Percentiles rank a stretch among this genome's conserved stretches.
Conservation (phyloP, 2,797 vertebrate species). For the Austrolebias charrua region DNA sequence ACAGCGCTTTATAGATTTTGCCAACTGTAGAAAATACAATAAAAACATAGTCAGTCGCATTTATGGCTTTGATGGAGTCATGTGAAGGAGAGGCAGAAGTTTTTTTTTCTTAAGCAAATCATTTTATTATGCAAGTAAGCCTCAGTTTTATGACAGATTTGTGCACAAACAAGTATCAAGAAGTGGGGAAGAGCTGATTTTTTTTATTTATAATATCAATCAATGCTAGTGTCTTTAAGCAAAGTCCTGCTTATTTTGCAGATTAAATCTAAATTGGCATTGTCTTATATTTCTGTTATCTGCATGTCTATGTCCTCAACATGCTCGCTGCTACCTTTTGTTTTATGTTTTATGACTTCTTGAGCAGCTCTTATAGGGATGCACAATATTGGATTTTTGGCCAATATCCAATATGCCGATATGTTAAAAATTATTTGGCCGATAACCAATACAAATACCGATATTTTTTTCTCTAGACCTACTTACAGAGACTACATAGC, state of each 20-base stretch:
- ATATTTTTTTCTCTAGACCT: too few relatives aligned
- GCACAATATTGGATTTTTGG: too few relatives aligned
- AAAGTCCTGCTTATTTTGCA: not conserved
- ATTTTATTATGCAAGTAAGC: not conserved
- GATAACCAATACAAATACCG: too few relatives aligned
- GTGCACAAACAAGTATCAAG: not conserved
- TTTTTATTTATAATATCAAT: not conserved
- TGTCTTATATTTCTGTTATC: not conserved
- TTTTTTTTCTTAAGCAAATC: slow-evolving; percentile 7
- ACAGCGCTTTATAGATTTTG: slow-evolving; percentile 45
- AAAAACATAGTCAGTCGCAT: slow-evolving; percentile 41
- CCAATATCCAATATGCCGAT: too few relatives aligned
- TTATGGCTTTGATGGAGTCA: slow-evolving; percentile 12
- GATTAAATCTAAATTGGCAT: not conserved
- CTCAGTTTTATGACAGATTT: not conserved
- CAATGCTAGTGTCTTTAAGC: not conserved
- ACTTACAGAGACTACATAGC: too few relatives aligned
- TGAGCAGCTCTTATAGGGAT: not conserved
- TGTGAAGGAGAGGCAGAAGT: not conserved
- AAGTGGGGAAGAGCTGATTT: not conserved
- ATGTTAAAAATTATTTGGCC: too few relatives aligned
- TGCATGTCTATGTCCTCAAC: not conserved
- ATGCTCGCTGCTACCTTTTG: not conserved
- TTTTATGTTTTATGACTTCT: slow-evolving; percentile 30
- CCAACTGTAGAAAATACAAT: slow-evolving; percentile 48